Base-by-base conservation (phyloP, 1,140 invertebrate species). In the Teleopsis dalmanni region DNA sequence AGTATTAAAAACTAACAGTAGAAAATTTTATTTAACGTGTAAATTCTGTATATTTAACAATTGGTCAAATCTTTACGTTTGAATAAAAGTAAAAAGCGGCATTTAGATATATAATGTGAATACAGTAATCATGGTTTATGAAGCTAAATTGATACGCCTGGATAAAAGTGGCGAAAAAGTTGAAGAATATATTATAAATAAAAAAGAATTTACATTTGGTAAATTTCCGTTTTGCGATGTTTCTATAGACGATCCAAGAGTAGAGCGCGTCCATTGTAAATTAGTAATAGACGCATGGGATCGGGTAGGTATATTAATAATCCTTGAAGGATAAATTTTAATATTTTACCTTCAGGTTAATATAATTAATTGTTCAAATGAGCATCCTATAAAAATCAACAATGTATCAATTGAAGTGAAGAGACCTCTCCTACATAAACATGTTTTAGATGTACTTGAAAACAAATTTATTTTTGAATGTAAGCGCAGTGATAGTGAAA, bases 231-330 rank as follows among this genome's bases (percentile, higher is more conserved):
- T 25, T 40, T 59, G 59, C 44, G 64, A 67, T 48, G 52, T 58
- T 18, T 26, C 57, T 19, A 22, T 64, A 14, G 54, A 52, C 7
- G 58, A 57, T 18, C 14, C 18, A 26, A 34, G 44, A 2, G 55
- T 54, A 3, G 58, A 66, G 34, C 49, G 55, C 9, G 27, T 66
- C 38, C 53, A 64, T 14, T 67, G 64, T 41, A 58, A 66, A 6
- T 66, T 67, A 52, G 51, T 55, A 40, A 59, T 61, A 33, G 64
- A 67, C 46, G 53, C 64, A n/a, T 67, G 60, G 43, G 64, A 61
- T 40, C 61, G 59, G 53, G 64, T 67, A 43, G 66, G 61, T 64
- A 27, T 5, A 23, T 40, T 22, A 40, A 40, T 2, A 23, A n/a
- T 5, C 21, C 1, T n/a, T 29, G 18, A 41, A 26, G 33, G 19